A percentile compares a stretch with the other conserved stretches of the same genome.
phyloP scores from a whole-genome alignment of 1,140 invertebrate genomes.

The Calliopsis andreniformis region DNA sequence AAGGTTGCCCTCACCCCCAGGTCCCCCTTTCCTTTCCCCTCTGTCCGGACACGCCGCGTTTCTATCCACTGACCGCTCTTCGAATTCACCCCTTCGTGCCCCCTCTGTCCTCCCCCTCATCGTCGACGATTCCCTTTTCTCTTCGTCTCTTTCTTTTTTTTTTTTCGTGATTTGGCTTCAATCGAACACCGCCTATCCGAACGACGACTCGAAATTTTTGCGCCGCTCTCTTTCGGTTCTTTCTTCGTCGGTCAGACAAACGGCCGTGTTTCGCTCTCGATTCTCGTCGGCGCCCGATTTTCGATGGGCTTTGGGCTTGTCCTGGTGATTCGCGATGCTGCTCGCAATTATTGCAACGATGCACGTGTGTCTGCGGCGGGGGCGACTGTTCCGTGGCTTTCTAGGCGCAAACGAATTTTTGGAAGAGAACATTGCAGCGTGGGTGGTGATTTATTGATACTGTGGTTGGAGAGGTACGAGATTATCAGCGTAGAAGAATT shows the following conservation, averaged over 20 bases:
- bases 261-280: slow-evolving; percentile 54
- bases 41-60: slow-evolving; percentile 21
- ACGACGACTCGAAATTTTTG: slow-evolving; percentile 58
- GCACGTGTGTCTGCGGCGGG: too few species aligned
- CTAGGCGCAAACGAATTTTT: too few species aligned
- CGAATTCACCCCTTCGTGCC: slow-evolving; percentile 48
- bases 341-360: neutral
- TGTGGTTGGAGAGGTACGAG: too few species aligned
- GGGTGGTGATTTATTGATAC: too few species aligned
- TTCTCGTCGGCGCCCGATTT: slow-evolving; percentile 28
- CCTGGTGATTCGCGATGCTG: neutral
- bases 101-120: neutral
- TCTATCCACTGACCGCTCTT: slow-evolving; percentile 55
- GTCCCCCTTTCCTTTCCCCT: slow-evolving; percentile 14
- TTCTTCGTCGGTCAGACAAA: slow-evolving; percentile 36
- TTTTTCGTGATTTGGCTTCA: slow-evolving; percentile 58
- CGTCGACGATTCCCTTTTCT: slow-evolving; percentile 14
- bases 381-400: too few species aligned
- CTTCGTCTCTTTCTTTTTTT: slow-evolving; percentile 19
- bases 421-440: too few species aligned
- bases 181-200: slow-evolving; percentile 59
- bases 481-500: too few species aligned
- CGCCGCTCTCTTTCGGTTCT: slow-evolving; percentile 26
- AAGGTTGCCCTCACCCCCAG: slow-evolving; percentile 63
- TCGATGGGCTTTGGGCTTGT: neutral